Evolutionary conservation across 2,113 vertebrate species (phyloP).

Genomic region (Pipa parva): DNA sequence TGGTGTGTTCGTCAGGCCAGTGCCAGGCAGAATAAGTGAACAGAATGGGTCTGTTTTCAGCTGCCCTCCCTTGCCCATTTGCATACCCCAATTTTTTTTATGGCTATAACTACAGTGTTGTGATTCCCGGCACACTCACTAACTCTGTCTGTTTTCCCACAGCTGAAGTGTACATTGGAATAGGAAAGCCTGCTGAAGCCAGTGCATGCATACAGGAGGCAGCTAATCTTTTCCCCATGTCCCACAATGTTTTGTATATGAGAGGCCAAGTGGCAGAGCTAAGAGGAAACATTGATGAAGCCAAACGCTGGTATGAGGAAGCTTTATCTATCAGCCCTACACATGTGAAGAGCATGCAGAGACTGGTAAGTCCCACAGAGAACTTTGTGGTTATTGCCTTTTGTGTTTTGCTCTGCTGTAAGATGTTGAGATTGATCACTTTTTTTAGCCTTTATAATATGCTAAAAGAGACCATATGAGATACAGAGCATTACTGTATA

Average conservation of each 20-base stretch:
- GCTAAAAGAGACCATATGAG: too few relatives aligned
- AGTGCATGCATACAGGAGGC: slow-evolving; percentile 95
- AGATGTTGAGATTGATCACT: too few relatives aligned
- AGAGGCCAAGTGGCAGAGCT: slow-evolving; percentile 94
- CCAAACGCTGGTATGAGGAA: slow-evolving; percentile 95
- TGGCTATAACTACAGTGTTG: too few relatives aligned
- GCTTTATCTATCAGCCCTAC: slow-evolving; percentile 96
- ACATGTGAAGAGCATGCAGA: slow-evolving; percentile 97
- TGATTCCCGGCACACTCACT: too few relatives aligned
- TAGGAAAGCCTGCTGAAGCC: slow-evolving; percentile 91
- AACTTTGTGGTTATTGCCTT: background rate
- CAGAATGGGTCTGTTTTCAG: too few relatives aligned
- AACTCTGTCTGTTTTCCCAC: slow-evolving; percentile 4
- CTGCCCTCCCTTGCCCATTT: too few relatives aligned
- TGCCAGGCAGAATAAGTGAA: too few relatives aligned
- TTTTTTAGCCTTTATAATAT: too few relatives aligned
- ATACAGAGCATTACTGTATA: too few relatives aligned
- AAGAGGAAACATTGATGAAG: slow-evolving; percentile 85
- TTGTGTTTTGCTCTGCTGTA: background rate
- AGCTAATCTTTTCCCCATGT: slow-evolving; percentile 91
- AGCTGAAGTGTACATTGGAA: slow-evolving; percentile 97
- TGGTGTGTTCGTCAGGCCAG: too few relatives aligned
- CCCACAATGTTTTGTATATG: slow-evolving; percentile 94
- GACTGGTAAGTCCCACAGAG: slow-evolving; percentile 77
- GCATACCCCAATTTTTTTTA: background rate